These are phyloP conservation scores for Rhamphomyia laevipes DNA, from an alignment of 2,888 invertebrate species.

Conservation along the genomic window DNA sequence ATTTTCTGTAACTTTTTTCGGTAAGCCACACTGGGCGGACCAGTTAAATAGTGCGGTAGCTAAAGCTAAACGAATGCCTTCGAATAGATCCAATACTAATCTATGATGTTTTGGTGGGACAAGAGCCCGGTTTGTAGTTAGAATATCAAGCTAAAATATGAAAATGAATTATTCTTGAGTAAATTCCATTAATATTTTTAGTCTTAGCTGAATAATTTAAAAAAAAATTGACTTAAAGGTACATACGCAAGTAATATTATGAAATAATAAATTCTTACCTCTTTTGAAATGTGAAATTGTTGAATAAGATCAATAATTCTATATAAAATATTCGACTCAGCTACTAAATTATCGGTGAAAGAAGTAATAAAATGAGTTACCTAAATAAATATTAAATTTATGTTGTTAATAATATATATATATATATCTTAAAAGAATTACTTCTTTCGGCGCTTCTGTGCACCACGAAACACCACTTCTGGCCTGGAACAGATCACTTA, in stretches of 20 bases:
- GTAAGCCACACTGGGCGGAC: constrained; percentile 65
- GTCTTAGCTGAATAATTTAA: too few relatives aligned
- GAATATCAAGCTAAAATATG: constrained; percentile 52
- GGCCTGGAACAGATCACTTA: too few relatives aligned
- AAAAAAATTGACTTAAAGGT: constrained; percentile 6
- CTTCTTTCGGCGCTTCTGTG: too few relatives aligned
- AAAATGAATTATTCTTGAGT: too few relatives aligned
- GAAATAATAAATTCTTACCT: constrained; percentile 27
- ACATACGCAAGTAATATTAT: constrained; percentile 6
- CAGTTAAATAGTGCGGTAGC: constrained; percentile 67
- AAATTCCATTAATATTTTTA: too few relatives aligned
- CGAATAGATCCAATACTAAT: constrained; percentile 62
- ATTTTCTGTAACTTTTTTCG: constrained; percentile 54
- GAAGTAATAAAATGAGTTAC: constrained; percentile 45
- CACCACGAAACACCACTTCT: too few relatives aligned
- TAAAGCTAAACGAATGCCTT: constrained; percentile 54
- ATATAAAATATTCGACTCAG: constrained; percentile 60
- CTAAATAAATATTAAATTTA: constrained; percentile 13
- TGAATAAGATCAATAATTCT: constrained; percentile 44
- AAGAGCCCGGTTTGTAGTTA: constrained; percentile 78
- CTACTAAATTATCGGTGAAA: constrained; percentile 68
- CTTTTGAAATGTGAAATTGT: constrained; percentile 46
- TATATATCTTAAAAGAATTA: too few relatives aligned
- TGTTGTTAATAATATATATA: too few relatives aligned
- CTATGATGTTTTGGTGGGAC: constrained; percentile 78